These are phyloP conservation scores for Orthonyx spaldingii DNA, from an alignment of 2,113 vertebrate genomes.

Conservation along the genomic window DNA sequence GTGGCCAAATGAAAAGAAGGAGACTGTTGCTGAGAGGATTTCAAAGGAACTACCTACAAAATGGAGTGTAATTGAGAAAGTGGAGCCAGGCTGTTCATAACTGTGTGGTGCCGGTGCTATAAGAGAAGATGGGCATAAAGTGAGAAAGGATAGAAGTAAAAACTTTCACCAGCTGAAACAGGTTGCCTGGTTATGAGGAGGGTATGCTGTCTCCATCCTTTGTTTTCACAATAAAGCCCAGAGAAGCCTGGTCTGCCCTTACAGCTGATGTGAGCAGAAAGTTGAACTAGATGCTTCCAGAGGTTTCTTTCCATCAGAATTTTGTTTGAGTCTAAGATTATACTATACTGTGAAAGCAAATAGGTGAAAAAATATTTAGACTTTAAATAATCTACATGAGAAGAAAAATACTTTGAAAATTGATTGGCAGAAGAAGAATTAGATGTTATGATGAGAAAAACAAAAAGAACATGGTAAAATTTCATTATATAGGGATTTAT, in stretches of 20 bases:
- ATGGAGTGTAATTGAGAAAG: background rate
- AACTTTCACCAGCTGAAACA: background rate
- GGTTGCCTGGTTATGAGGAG: background rate
- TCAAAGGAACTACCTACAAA: background rate
- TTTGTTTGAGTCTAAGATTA: background rate
- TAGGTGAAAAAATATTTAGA: background rate
- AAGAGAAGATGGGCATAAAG: fast-evolving
- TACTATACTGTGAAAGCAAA: background rate
- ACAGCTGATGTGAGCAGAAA: background rate
- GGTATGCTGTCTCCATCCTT: background rate
- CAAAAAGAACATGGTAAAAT: background rate
- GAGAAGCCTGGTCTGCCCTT: background rate
- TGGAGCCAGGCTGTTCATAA: background rate
- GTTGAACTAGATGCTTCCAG: background rate
- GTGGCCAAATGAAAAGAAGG: background rate
- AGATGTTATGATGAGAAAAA: background rate
- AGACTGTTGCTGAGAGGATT: background rate
- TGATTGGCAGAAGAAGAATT: background rate
- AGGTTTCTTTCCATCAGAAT: background rate
- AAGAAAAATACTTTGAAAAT: background rate
- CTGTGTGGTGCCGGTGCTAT: fast-evolving
- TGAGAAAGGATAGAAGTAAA: background rate
- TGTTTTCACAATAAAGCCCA: background rate
- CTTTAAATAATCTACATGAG: background rate
- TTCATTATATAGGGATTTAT: background rate